phyloP scores from a whole-genome alignment of 2,888 invertebrate species.

The Periphyllus acericola region DNA sequence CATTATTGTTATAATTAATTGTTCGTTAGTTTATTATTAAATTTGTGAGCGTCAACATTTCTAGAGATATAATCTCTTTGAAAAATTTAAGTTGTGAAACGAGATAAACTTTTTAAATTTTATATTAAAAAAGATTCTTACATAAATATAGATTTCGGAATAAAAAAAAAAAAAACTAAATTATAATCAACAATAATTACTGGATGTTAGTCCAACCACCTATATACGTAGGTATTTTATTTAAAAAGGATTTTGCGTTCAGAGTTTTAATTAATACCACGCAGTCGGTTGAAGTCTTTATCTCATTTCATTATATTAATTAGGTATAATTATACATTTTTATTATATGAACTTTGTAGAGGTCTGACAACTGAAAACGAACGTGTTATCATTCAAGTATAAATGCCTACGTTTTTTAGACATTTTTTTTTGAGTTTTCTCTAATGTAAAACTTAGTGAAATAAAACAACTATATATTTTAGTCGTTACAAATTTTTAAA shows the following conservation, averaged over 20 bases:
- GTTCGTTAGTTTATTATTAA: background rate
- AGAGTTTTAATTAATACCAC: background rate
- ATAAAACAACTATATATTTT: too few species aligned
- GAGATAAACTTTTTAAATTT: background rate
- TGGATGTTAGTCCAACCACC: background rate
- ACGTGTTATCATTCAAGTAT: too few species aligned
- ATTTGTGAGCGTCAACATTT: background rate
- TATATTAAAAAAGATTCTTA: background rate
- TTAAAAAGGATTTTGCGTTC: too few species aligned
- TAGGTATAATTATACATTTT: background rate
- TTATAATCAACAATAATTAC: background rate
- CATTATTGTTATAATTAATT: background rate
- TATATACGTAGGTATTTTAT: too few species aligned
- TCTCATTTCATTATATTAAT: background rate
- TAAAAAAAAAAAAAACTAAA: background rate
- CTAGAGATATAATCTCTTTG: background rate
- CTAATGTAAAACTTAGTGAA: too few species aligned
- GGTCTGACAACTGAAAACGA: background rate
- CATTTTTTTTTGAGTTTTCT: background rate
- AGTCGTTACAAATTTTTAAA: too few species aligned
- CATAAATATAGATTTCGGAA: background rate
- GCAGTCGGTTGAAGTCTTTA: background rate
- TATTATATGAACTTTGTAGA: background rate
- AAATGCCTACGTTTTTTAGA: too few species aligned
- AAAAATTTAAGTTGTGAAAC: background rate